Percentiles rank a stretch among this genome's conserved stretches.
phyloP scores from a whole-genome alignment of 2,797 vertebrate species.

The Brachyrhaphis roseni region DNA sequence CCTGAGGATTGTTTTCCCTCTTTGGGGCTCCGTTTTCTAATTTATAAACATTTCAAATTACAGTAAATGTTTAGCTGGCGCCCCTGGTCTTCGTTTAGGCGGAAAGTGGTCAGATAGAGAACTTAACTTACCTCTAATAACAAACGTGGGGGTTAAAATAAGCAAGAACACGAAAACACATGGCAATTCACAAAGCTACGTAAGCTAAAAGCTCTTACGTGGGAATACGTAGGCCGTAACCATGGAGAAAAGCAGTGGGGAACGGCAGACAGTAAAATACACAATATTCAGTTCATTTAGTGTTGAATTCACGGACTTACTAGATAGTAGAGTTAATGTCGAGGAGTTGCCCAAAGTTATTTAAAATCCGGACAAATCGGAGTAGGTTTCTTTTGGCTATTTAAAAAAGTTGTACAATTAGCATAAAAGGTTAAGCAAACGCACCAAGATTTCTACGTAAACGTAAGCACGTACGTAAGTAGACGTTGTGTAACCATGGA shows the following conservation, averaged over 20 bases:
- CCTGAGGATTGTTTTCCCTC: background rate
- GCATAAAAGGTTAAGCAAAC: slow-evolving; percentile 9
- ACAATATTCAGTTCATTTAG: background rate
- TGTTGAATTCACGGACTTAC: background rate
- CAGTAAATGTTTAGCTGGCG: background rate
- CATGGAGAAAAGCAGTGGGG: background rate
- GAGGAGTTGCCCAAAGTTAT: background rate
- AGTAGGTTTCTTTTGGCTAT: background rate
- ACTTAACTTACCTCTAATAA: slow-evolving; percentile 17
- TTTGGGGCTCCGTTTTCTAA: background rate
- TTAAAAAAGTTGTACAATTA: background rate
- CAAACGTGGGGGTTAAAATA: slow-evolving; percentile 5
- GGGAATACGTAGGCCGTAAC: background rate
- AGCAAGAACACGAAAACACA: background rate
- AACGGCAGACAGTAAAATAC: background rate
- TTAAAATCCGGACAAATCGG: background rate
- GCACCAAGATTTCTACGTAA: slow-evolving; percentile 32
- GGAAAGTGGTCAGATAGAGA: too few species aligned
- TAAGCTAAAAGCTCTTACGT: background rate
- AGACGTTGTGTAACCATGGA: slow-evolving; percentile 11
- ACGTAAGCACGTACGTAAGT: background rate
- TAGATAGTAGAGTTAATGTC: too few species aligned
- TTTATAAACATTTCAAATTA: background rate
- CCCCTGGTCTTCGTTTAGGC: background rate
- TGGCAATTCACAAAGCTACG: slow-evolving; percentile 41